Conservation (phyloP, 1,140 invertebrate species). For the Thaumetopoea pityocampa region DNA sequence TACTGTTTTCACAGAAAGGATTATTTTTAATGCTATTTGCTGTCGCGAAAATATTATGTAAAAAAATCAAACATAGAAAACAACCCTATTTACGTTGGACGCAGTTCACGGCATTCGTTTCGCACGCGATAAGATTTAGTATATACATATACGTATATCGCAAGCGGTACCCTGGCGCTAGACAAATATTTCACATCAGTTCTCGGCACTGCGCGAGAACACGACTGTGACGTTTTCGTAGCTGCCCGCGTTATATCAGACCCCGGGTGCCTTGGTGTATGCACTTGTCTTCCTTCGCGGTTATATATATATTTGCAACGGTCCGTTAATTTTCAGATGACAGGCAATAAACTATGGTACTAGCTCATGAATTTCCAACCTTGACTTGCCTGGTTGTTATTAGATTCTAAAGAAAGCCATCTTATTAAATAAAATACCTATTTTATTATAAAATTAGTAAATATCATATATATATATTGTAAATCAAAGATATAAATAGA, state of each 20-base stretch:
- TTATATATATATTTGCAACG: neutral
- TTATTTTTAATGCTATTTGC: too few species aligned
- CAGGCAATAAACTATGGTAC: constrained; percentile 14
- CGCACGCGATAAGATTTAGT: constrained; percentile 65
- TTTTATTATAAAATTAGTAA: too few species aligned
- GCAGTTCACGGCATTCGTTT: constrained; percentile 22
- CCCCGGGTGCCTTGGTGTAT: constrained; percentile 4
- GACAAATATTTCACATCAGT: constrained; percentile 54
- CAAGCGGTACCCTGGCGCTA: constrained; percentile 30
- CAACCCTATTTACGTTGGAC: too few species aligned
- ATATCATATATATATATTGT: too few species aligned
- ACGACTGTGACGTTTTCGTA: constrained; percentile 13
- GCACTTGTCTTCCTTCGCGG: constrained; percentile 11
- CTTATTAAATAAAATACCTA: too few species aligned
- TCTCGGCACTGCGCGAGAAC: constrained; percentile 35
- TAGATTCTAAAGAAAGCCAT: too few species aligned
- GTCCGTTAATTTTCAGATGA: constrained; percentile 3
- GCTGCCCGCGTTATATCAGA: constrained; percentile 17
- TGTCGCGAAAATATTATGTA: too few species aligned
- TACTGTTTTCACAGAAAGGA: too few species aligned
- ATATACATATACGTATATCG: too few species aligned
- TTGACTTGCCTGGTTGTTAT: too few species aligned
- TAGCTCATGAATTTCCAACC: constrained; percentile 11
- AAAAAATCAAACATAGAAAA: too few species aligned
- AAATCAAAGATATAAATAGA: too few species aligned